A percentile compares a stretch with the other conserved stretches of the same genome.
phyloP scores from a whole-genome alignment of 2,888 invertebrate species.

The Dinocampus coccinellae region DNA sequence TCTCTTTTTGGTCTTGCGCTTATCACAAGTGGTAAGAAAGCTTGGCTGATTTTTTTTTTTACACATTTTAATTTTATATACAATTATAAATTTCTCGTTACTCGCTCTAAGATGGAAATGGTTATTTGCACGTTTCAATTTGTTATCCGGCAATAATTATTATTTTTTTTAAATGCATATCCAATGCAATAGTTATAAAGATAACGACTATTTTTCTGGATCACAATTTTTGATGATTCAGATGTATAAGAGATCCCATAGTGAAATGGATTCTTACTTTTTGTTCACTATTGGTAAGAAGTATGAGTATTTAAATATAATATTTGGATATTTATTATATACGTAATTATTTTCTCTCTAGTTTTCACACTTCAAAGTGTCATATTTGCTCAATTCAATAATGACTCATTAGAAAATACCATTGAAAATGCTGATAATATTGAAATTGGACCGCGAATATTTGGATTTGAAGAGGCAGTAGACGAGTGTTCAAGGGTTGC shows the following conservation, averaged over 20 bases:
- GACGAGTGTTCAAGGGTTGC: constrained; percentile 31
- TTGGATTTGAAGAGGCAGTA: constrained; percentile 6
- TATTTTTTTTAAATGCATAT: constrained; percentile 25
- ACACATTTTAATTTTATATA: background rate
- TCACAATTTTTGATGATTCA: constrained; percentile 2
- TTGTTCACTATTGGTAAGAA: constrained; percentile 8
- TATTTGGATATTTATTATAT: background rate
- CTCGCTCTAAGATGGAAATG: constrained; percentile 1
- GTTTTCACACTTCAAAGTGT: constrained; percentile 1
- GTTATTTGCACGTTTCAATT: constrained; percentile 31
- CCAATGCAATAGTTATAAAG: constrained; percentile 36
- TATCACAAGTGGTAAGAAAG: constrained; percentile 40
- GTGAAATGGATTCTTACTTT: constrained; percentile 23
- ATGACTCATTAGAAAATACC: constrained; percentile 19
- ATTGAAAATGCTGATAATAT: background rate
- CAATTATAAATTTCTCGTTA: constrained; percentile 29
- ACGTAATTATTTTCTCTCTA: constrained; percentile 19
- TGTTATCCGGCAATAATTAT: background rate
- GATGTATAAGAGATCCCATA: constrained; percentile 2
- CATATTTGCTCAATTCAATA: constrained; percentile 9
- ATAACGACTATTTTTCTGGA: constrained; percentile 20
- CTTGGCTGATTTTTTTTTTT: constrained; percentile 21
- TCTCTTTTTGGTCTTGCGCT: constrained; percentile 34
- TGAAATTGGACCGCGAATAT: constrained; percentile 3
- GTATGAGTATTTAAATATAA: background rate